A percentile compares a stretch with the other conserved stretches of the same genome.
Evolutionary conservation across 2,888 invertebrate genomes (phyloP).

Genomic region (Nomada hirtipes): DNA sequence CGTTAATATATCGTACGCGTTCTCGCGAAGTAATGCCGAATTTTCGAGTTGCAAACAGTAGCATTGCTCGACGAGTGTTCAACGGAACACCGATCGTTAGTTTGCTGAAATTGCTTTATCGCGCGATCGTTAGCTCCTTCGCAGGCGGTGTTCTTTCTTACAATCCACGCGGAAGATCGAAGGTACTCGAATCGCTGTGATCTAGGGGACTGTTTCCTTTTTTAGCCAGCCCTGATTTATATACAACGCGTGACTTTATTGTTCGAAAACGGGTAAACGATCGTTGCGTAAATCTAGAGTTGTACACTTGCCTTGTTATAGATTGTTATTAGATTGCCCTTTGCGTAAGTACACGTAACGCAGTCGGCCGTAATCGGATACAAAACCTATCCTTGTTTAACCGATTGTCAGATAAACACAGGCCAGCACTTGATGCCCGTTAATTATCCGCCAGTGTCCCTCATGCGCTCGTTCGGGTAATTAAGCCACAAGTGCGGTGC

Average conservation of each 20-base stretch:
- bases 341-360: conserved; percentile 50
- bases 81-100: neutral
- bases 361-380: conserved; percentile 40
- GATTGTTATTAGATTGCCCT: conserved; percentile 30
- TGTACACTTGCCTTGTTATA: conserved; percentile 16
- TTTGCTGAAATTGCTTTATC: neutral
- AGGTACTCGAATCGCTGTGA: neutral
- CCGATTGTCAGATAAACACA: conserved; percentile 52
- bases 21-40: neutral
- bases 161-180: neutral
- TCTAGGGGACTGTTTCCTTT: neutral
- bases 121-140: neutral
- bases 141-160: too few species aligned
- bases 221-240: too few species aligned
- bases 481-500: conserved; percentile 14
- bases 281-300: conserved; percentile 33
- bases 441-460: conserved; percentile 40
- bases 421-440: conserved; percentile 2
- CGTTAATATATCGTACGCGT: neutral
- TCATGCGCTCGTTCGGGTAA: conserved; percentile 7
- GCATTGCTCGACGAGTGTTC: neutral
- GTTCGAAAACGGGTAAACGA: conserved; percentile 6
- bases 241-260: too few species aligned
- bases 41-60: neutral
- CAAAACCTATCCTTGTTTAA: conserved; percentile 50